These are phyloP conservation scores for Sphecodes monilicornis DNA, from an alignment of 2,888 invertebrate species.

Conservation along the genomic window DNA sequence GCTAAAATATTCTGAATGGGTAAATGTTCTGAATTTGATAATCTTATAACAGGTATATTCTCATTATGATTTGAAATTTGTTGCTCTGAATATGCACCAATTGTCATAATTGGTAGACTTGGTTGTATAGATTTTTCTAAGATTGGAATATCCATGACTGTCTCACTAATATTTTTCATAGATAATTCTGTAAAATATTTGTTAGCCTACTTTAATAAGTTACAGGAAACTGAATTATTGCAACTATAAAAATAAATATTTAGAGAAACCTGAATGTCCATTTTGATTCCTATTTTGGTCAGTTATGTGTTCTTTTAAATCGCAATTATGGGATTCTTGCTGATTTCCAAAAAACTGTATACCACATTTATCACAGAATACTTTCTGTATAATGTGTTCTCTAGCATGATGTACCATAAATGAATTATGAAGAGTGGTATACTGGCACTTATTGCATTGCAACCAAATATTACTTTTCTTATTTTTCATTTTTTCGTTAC, in stretches of 20 bases:
- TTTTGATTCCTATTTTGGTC: constrained; percentile 28
- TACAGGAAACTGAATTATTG: not conserved
- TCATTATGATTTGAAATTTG: constrained; percentile 51
- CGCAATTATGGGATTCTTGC: constrained; percentile 52
- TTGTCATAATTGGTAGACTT: constrained; percentile 45
- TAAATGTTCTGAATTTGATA: constrained; percentile 65
- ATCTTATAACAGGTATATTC: constrained; percentile 60
- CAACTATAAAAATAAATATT: not conserved
- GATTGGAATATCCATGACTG: constrained; percentile 24
- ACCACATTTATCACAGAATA: constrained; percentile 70
- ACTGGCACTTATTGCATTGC: constrained; percentile 82
- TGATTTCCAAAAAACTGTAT: constrained; percentile 53
- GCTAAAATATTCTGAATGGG: constrained; percentile 66
- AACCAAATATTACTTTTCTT: constrained; percentile 73
- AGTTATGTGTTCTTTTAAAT: constrained; percentile 16
- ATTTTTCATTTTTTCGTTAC: constrained; percentile 27
- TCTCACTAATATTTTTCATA: constrained; percentile 33
- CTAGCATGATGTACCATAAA: constrained; percentile 80
- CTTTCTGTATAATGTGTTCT: constrained; percentile 72
- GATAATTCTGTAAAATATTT: constrained; percentile 43
- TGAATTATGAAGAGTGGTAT: constrained; percentile 80
- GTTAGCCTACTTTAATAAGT: not conserved
- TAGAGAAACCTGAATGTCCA: constrained; percentile 39
- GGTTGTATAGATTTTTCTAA: constrained; percentile 40
- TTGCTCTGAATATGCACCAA: constrained; percentile 42